phyloP scores from a whole-genome alignment of 1,140 invertebrate genomes.

The Globodera rostochiensis region DNA sequence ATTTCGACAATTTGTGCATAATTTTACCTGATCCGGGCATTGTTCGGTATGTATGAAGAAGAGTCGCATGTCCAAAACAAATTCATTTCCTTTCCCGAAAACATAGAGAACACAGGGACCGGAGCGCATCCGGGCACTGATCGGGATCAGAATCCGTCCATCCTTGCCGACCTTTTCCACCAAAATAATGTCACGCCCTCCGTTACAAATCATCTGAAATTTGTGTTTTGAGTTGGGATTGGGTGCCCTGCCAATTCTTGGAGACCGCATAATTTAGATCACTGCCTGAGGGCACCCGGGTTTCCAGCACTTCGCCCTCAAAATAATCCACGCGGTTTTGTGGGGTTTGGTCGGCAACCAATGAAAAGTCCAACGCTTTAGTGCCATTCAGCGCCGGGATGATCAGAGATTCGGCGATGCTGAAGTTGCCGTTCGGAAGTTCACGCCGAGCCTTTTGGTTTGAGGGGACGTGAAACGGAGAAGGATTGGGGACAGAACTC shows the following conservation, averaged over 20 bases:
- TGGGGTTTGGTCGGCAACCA: conserved; percentile 4
- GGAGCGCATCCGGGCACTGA: conserved; percentile 8
- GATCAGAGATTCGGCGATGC: neutral
- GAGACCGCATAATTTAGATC: conserved; percentile 31
- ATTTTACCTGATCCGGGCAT: conserved; percentile 21
- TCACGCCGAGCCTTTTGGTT: conserved; percentile 10
- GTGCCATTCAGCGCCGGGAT: neutral
- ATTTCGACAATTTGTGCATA: neutral
- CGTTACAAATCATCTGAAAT: conserved; percentile 23
- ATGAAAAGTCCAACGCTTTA: conserved; percentile 17
- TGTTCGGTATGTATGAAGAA: conserved; percentile 2
- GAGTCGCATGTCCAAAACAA: conserved; percentile 23
- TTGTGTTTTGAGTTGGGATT: neutral
- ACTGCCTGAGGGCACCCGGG: neutral
- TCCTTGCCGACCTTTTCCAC: neutral
- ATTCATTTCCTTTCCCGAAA: conserved; percentile 10
- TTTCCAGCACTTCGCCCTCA: conserved; percentile 22
- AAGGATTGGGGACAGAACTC: neutral
- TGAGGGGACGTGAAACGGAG: neutral
- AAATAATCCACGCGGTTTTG: conserved; percentile 27
- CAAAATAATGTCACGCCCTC: neutral
- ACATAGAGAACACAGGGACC: conserved; percentile 25
- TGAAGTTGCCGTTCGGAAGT: conserved; percentile 17
- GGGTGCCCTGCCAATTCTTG: neutral
- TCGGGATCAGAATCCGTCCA: neutral